Conservation (phyloP, 2,797 vertebrate genomes). For the Danionella dracula region DNA sequence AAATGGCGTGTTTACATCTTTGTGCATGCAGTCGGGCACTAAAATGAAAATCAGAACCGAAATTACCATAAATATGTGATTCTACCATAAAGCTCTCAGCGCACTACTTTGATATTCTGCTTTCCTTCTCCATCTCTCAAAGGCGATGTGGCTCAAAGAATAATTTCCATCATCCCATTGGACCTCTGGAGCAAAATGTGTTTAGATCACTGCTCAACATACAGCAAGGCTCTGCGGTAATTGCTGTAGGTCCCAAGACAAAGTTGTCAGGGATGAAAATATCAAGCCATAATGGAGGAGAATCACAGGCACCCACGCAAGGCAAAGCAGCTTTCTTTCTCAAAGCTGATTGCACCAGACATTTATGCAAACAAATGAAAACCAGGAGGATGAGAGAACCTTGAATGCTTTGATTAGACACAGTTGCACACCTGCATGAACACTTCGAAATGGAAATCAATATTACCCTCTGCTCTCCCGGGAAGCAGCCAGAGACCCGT, state of each 20-base stretch:
- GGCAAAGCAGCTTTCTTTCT: not conserved
- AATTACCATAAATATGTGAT: slow-evolving; percentile 13
- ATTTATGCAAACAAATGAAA: slow-evolving; percentile 6
- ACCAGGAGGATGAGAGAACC: not conserved
- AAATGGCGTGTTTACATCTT: not conserved
- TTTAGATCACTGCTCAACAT: slow-evolving; percentile 9
- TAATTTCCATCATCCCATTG: slow-evolving; percentile 4
- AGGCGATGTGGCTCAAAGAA: not conserved
- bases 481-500: slow-evolving; percentile 10
- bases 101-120: not conserved
- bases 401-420: slow-evolving; percentile 22
- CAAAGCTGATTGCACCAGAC: not conserved
- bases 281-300: slow-evolving; percentile 9
- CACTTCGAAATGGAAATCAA: slow-evolving; percentile 15
- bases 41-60: not conserved
- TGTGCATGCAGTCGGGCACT: not conserved
- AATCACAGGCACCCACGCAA: not conserved
- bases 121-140: not conserved
- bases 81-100: not conserved
- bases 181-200: not conserved
- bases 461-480: not conserved
- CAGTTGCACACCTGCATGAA: slow-evolving; percentile 12
- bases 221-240: slow-evolving; percentile 2
- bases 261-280: slow-evolving; percentile 2
- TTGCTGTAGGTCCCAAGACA: slow-evolving; percentile 10